These are phyloP conservation scores for Junonia oenone DNA, from an alignment of 2,888 invertebrate genomes.

Conservation along the genomic window DNA sequence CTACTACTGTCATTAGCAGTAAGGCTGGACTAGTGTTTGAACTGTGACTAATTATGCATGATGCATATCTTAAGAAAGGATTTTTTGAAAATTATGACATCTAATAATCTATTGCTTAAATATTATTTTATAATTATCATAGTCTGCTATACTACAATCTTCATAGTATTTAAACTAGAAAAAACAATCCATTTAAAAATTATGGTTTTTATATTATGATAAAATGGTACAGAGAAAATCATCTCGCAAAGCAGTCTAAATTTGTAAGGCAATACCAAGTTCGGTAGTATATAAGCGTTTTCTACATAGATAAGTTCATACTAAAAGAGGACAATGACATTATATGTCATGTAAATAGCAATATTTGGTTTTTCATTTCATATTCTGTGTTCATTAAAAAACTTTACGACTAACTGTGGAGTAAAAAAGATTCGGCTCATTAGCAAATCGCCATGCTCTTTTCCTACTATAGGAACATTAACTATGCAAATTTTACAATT, in stretches of 20 bases:
- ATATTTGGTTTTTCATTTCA: conserved; percentile 8
- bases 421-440: conserved; percentile 8
- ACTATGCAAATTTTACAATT: conserved; percentile 4
- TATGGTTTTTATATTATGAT: not conserved
- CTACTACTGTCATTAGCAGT: not conserved
- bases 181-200: not conserved
- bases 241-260: conserved; percentile 17
- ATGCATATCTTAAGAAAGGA: not conserved
- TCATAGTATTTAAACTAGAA: not conserved
- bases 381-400: no score
- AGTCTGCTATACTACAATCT: not conserved
- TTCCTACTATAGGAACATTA: conserved; percentile 19
- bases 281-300: conserved; percentile 1
- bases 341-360: conserved; percentile 49
- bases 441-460: conserved; percentile 38
- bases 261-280: conserved; percentile 1
- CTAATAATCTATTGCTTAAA: not conserved
- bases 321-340: conserved; percentile 52
- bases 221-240: not conserved
- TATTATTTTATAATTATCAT: not conserved
- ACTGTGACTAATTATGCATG: not conserved
- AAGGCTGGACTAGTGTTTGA: not conserved
- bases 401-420: not conserved
- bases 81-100: not conserved
- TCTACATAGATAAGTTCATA: conserved; percentile 15